A percentile compares a stretch with the other conserved stretches of the same genome.
phyloP scores from a whole-genome alignment of 37 sponge, comb jelly and placozoan species.

The Ephydatia muelleri region DNA sequence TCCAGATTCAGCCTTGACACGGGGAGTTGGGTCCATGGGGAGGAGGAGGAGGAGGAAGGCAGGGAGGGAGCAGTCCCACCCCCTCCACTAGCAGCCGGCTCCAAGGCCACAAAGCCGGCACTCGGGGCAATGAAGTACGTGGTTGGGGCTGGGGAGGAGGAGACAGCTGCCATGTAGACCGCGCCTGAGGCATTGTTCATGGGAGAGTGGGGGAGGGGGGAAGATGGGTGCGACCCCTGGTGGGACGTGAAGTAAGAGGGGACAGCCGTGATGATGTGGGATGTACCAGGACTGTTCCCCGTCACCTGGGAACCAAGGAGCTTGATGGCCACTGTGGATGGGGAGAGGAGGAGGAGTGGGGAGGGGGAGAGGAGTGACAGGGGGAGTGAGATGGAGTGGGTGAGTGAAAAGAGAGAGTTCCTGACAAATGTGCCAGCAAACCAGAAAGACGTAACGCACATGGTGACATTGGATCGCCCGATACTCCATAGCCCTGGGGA shows the following conservation, averaged over 20 bases:
- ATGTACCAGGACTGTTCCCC: not conserved
- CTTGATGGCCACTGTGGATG: not conserved
- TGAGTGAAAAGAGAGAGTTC: not conserved
- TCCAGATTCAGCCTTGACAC: conserved; percentile 35
- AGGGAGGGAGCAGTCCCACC: not conserved
- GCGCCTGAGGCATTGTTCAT: not conserved
- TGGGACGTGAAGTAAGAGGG: conserved; percentile 25
- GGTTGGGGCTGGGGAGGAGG: not conserved
- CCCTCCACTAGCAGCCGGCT: not conserved
- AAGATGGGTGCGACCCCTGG: conserved; percentile 21
- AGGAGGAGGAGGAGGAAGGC: not conserved
- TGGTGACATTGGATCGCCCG: not conserved
- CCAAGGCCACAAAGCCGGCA: not conserved
- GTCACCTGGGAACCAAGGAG: not conserved
- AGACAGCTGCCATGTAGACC: not conserved
- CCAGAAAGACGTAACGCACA: not conserved
- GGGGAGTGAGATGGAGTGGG: not conserved
- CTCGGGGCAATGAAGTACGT: not conserved
- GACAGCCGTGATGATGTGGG: conserved; percentile 10
- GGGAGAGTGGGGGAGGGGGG: conserved; percentile 44
- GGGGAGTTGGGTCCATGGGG: not conserved
- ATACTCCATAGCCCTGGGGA: not conserved
- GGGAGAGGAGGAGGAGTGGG: not conserved
- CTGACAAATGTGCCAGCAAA: not conserved
- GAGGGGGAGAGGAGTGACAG: not conserved